Conservation (phyloP, 1,140 invertebrate genomes). For the Leptinotarsa texana region DNA sequence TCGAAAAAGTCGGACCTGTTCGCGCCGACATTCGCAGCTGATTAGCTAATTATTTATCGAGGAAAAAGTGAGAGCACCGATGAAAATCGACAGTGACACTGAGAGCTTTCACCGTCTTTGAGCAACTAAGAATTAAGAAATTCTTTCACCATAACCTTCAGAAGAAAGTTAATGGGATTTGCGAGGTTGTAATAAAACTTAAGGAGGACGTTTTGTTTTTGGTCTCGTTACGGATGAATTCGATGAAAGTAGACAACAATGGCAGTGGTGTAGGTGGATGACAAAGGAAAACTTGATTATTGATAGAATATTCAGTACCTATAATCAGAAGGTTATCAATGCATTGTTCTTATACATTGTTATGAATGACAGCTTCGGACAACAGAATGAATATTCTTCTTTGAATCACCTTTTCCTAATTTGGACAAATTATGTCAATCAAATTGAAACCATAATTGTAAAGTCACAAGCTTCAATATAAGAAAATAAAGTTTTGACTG, state of each 20-base stretch:
- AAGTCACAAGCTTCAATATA: too few species aligned
- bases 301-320: too few species aligned
- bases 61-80: neutral
- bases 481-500: too few species aligned
- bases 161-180: conserved; percentile 23
- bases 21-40: too few species aligned
- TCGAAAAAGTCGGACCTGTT: neutral
- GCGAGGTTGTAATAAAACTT: conserved; percentile 10
- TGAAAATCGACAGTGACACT: conserved; percentile 5
- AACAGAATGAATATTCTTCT: too few species aligned
- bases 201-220: conserved; percentile 13
- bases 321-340: too few species aligned
- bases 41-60: neutral
- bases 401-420: too few species aligned
- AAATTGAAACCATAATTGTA: too few species aligned
- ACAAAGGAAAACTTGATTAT: too few species aligned
- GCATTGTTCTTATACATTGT: too few species aligned
- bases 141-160: conserved; percentile 28
- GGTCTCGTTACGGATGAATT: neutral
- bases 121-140: conserved; percentile 25
- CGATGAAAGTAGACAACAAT: conserved; percentile 3
- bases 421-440: too few species aligned
- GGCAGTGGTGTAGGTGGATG: neutral
- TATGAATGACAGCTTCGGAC: too few species aligned
- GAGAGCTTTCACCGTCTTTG: conserved; percentile 27